Evolutionary conservation across 2,797 vertebrate genomes (phyloP).

Genomic region (Borostomias antarcticus): DNA sequence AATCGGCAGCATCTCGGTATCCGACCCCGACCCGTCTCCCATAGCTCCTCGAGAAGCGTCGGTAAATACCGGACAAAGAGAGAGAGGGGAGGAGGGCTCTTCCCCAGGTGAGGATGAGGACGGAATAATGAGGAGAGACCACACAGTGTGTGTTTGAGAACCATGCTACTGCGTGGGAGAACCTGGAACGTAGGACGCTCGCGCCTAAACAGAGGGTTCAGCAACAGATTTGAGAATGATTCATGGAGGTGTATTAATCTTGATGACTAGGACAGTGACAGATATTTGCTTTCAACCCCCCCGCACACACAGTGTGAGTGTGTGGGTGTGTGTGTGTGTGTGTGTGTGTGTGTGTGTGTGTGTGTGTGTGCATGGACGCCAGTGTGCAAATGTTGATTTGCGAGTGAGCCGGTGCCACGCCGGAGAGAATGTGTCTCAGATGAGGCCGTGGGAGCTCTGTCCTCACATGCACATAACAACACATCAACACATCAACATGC

Average conservation of each 20-base stretch:
- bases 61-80: slow-evolving; percentile 40
- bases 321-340: slow-evolving; percentile 17
- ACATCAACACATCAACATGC: slow-evolving; percentile 54
- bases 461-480: slow-evolving; percentile 40
- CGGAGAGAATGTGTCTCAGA: background rate
- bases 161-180: too few species aligned
- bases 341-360: slow-evolving; percentile 17
- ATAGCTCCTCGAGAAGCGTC: slow-evolving; percentile 69
- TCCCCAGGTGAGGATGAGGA: too few species aligned
- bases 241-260: too few species aligned
- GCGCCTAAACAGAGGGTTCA: too few species aligned
- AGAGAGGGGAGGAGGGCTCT: background rate
- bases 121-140: too few species aligned
- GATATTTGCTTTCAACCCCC: too few species aligned
- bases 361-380: slow-evolving; percentile 10
- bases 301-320: too few species aligned
- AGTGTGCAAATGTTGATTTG: background rate
- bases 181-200: too few species aligned
- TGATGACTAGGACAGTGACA: too few species aligned
- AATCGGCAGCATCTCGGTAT: background rate
- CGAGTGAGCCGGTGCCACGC: background rate
- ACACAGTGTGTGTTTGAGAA: too few species aligned
- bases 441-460: slow-evolving; percentile 34
- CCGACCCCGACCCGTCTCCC: slow-evolving; percentile 59
- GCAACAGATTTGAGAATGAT: too few species aligned